Conservation (phyloP, 1,140 invertebrate species). For the Aphaenogaster ashmeadi region DNA sequence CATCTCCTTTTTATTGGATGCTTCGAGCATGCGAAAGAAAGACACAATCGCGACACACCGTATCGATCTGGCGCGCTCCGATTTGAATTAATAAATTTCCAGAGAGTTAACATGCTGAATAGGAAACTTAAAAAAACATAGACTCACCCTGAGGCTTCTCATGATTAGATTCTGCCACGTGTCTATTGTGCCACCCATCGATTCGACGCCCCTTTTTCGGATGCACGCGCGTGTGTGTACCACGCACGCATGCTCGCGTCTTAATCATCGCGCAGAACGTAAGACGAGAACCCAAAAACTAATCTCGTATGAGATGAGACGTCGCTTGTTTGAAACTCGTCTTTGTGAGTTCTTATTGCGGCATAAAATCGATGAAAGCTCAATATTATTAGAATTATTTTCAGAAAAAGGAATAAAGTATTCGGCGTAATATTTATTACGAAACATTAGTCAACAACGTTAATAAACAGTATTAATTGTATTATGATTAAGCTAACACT, state of each 20-base stretch:
- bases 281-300: slow-evolving; percentile 67
- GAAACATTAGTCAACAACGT: neutral
- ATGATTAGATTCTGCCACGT: slow-evolving; percentile 84
- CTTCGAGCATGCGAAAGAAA: neutral
- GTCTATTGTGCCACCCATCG: slow-evolving; percentile 76
- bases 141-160: slow-evolving; percentile 61
- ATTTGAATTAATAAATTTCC: slow-evolving; percentile 77
- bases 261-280: slow-evolving; percentile 57
- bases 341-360: slow-evolving; percentile 25
- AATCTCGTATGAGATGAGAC: slow-evolving; percentile 47
- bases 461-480: neutral
- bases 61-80: neutral
- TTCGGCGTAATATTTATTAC: neutral
- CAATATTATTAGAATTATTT: neutral
- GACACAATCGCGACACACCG: neutral
- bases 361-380: slow-evolving; percentile 26
- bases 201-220: slow-evolving; percentile 71
- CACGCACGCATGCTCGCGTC: slow-evolving; percentile 44
- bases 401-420: neutral
- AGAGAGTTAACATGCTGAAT: slow-evolving; percentile 76
- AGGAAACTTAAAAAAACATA: slow-evolving; percentile 65
- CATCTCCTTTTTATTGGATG: neutral
- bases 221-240: slow-evolving; percentile 34
- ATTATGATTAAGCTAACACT: neutral
- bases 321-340: neutral